Base-by-base conservation (phyloP, 1,140 invertebrate species). In the Thaumetopoea pityocampa region DNA sequence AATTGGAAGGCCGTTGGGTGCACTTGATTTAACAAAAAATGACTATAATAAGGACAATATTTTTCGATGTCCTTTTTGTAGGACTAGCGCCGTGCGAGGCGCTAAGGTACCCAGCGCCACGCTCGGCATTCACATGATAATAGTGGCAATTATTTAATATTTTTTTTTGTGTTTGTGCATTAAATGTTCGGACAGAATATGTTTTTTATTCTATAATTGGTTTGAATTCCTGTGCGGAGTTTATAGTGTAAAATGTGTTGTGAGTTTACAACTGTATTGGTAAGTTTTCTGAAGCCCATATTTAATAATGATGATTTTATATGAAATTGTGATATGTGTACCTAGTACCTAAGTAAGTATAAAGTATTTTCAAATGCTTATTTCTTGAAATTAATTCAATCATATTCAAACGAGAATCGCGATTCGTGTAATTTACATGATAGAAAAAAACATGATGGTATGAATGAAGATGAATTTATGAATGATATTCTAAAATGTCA, bases 101-200 rank as follows among this genome's bases (percentile, higher is more conserved):
- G 74, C 74, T 81, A 67, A 69, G 52, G 14, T n/a, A n/a, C n/a
- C n/a, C n/a, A n/a, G n/a, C n/a, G n/a, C n/a, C n/a, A n/a, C n/a
- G n/a, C n/a, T n/a, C 8, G 29, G 32, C 23, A 73, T 77, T 79
- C 71, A 66, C 63, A 77, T 77, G 44, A 66, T 76, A 77, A 74
- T 69, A 42, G 34, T 23, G 15, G 11, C 28, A 47, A 55, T 63
- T 67, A 62, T 70, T 67, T 43, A 63, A 64, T n/a, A n/a, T 73
- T 67, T 56, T 46, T 40, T 35, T 44, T 50, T 45, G 23, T 47
- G 33, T 62, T 40, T 51, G 18, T 53, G 27, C 19, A 46, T 24
- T n/a, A n/a, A n/a, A 48, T 54, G 35, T 60, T 53, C 57, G 42
- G 58, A 41, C 43, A 24, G 29, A 33, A 24, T 44, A 17, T 33